Conservation (phyloP, 2,888 invertebrate genomes). For the Zhuqinia jingwanae region DNA sequence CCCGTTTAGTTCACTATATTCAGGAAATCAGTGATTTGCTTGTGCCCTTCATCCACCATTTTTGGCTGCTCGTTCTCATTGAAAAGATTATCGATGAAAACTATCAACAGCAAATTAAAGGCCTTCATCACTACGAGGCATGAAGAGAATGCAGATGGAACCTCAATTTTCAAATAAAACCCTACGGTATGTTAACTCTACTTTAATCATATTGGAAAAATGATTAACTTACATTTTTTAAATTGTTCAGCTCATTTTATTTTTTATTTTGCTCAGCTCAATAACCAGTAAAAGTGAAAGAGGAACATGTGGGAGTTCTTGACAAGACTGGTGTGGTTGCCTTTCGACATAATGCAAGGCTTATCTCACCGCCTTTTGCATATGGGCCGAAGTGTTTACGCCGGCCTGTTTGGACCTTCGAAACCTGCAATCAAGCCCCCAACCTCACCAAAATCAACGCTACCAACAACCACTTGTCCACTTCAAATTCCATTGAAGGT, state of each 20-base stretch:
- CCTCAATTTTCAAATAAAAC: too few species aligned
- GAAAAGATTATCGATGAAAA: slow-evolving; percentile 62
- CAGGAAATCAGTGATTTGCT: slow-evolving; percentile 64
- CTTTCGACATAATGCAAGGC: slow-evolving; percentile 54
- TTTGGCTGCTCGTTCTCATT: slow-evolving; percentile 60
- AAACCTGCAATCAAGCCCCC: slow-evolving; percentile 46
- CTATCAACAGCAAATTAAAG: slow-evolving; percentile 59
- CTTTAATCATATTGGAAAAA: too few species aligned
- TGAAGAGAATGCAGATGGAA: not conserved
- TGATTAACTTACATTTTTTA: too few species aligned
- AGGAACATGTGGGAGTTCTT: slow-evolving; percentile 49
- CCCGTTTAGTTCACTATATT: slow-evolving; percentile 43
- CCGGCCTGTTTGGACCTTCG: slow-evolving; percentile 3
- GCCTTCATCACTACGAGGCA: not conserved
- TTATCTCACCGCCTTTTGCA: slow-evolving; percentile 32
- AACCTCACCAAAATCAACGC: not conserved
- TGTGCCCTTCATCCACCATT: slow-evolving; percentile 61
- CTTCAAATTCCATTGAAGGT: too few species aligned
- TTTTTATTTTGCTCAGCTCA: not conserved
- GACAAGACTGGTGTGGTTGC: slow-evolving; percentile 39
- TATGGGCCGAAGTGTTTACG: slow-evolving; percentile 32
- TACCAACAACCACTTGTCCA: not conserved
- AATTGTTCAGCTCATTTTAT: too few species aligned
- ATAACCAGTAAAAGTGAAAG: not conserved
- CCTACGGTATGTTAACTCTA: not conserved